Evolutionary conservation across 1,140 invertebrate species (phyloP).

Genomic region (Melitaea cinxia): DNA sequence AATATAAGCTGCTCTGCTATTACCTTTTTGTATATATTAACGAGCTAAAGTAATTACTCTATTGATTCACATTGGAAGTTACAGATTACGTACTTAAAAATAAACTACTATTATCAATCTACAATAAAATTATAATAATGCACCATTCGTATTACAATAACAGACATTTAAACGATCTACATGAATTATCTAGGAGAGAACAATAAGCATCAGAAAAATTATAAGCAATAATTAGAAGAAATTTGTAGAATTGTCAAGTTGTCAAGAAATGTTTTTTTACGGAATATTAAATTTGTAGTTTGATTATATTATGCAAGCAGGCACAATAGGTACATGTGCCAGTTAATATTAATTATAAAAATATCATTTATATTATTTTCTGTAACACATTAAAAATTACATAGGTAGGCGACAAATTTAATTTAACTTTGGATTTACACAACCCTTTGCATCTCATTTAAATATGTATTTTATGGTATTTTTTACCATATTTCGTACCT

Average conservation of each 20-base stretch:
- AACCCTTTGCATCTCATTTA: too few species aligned
- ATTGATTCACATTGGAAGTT: neutral
- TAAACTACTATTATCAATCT: neutral
- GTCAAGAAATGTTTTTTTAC: neutral
- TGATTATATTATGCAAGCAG: too few species aligned
- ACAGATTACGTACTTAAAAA: neutral
- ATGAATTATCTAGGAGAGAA: neutral
- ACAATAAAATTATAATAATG: slow-evolving; percentile 1
- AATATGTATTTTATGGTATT: neutral
- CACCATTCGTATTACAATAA: slow-evolving; percentile 2
- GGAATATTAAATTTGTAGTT: too few species aligned
- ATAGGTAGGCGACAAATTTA: too few species aligned
- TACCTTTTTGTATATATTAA: neutral
- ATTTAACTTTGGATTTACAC: too few species aligned
- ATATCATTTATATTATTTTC: too few species aligned
- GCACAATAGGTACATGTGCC: too few species aligned
- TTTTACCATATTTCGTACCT: neutral
- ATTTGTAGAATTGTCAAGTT: neutral
- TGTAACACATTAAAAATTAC: too few species aligned
- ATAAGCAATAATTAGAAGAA: slow-evolving; percentile 1
- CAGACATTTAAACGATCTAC: neutral
- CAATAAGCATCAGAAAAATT: neutral
- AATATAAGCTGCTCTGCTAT: neutral
- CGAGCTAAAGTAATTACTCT: neutral
- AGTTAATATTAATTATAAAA: too few species aligned